phyloP scores from a whole-genome alignment of 2,888 invertebrate genomes.

The Caenorhabditis wallacei region DNA sequence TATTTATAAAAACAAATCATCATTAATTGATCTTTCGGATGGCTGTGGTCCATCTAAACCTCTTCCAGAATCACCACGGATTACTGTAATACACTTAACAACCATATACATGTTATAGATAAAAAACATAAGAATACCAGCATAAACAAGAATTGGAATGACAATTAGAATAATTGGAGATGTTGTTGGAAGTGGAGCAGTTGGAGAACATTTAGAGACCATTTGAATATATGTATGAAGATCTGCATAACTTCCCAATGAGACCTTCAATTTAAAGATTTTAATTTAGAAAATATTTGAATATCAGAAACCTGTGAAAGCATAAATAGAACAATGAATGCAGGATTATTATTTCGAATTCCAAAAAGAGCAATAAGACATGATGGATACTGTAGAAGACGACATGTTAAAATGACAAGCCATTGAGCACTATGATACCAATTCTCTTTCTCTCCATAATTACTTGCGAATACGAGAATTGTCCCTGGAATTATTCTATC shows the following conservation, averaged over 20 bases:
- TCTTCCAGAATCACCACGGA: slow-evolving; percentile 43
- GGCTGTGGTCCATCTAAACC: slow-evolving; percentile 6
- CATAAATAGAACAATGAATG: slow-evolving; percentile 62
- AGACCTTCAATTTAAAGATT: slow-evolving; percentile 37
- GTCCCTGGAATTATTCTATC: slow-evolving; percentile 32
- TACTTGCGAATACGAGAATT: slow-evolving; percentile 49
- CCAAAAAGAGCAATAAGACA: slow-evolving; percentile 56
- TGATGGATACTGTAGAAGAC: slow-evolving; percentile 62
- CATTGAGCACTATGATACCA: slow-evolving; percentile 62
- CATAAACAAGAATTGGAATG: slow-evolving; percentile 60
- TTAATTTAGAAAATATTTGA: neutral
- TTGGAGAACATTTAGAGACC: slow-evolving; percentile 48
- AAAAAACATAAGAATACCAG: slow-evolving; percentile 52
- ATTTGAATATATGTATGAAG: slow-evolving; percentile 65
- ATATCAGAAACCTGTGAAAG: slow-evolving; percentile 49
- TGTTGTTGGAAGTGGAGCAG: slow-evolving; percentile 33
- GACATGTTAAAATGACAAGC: slow-evolving; percentile 57
- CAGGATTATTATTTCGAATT: slow-evolving; percentile 54
- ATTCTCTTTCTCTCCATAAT: slow-evolving; percentile 49
- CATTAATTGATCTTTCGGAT: slow-evolving; percentile 52
- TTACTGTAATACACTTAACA: slow-evolving; percentile 58
- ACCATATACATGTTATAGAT: slow-evolving; percentile 63
- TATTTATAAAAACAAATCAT: slow-evolving; percentile 50
- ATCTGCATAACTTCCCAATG: slow-evolving; percentile 63
- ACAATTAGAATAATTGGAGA: slow-evolving; percentile 61